These are phyloP conservation scores for Eucera pruinosa DNA, from an alignment of 2,888 invertebrate species.

Conservation along the genomic window DNA sequence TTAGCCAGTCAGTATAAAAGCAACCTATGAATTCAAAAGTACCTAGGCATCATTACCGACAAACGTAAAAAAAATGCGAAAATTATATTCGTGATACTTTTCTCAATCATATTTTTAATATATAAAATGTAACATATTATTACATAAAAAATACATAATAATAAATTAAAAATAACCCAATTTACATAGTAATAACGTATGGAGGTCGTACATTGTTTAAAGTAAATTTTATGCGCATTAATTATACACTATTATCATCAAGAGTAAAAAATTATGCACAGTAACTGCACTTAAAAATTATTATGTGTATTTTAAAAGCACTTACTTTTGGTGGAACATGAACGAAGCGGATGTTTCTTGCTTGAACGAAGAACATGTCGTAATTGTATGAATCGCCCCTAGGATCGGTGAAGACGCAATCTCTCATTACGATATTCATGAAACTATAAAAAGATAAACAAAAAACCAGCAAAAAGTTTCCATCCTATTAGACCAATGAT, in stretches of 20 bases:
- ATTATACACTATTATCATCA: not conserved
- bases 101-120: not conserved
- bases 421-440: constrained; percentile 89
- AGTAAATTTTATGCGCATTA: not conserved
- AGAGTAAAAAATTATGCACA: not conserved
- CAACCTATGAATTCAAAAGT: constrained; percentile 44
- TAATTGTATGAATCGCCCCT: constrained; percentile 87
- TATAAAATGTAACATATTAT: not conserved
- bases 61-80: not conserved
- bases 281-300: not conserved
- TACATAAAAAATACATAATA: not conserved
- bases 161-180: not conserved
- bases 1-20: not conserved
- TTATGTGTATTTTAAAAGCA: constrained; percentile 36
- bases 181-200: not conserved
- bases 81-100: not conserved
- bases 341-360: constrained; percentile 88
- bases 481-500: constrained; percentile 19
- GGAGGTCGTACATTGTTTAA: not conserved
- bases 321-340: constrained; percentile 86
- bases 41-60: constrained; percentile 13
- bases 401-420: constrained; percentile 88
- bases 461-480: constrained; percentile 8
- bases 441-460: constrained; percentile 84
- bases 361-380: constrained; percentile 87